Evolutionary conservation across 1,140 invertebrate species (phyloP).

Genomic region (Hirudo medicinalis): DNA sequence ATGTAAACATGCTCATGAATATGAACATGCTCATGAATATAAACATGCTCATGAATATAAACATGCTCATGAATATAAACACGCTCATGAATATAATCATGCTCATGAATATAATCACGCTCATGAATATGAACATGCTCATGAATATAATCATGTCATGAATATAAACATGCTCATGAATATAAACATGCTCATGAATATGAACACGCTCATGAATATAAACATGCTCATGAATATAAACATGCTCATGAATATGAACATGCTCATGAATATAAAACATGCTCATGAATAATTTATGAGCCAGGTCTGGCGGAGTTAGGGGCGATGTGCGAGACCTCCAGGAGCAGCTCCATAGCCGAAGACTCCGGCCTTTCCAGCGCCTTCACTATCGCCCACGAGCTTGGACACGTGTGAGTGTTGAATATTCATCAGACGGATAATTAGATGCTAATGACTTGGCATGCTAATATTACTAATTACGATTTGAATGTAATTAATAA

Average conservation of each 20-base stretch:
- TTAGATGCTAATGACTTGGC: slow-evolving; percentile 31
- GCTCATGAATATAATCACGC: background rate
- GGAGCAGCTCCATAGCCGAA: slow-evolving; percentile 77
- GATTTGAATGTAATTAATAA: slow-evolving; percentile 37
- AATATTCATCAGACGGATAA: slow-evolving; percentile 54
- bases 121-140: background rate
- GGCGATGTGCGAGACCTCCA: slow-evolving; percentile 71
- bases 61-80: background rate
- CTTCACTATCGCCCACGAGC: slow-evolving; percentile 79
- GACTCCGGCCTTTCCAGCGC: slow-evolving; percentile 79
- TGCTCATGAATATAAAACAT: background rate
- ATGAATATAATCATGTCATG: background rate
- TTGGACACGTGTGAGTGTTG: slow-evolving; percentile 72
- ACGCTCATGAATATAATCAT: background rate
- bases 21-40: background rate
- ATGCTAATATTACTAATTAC: too few species aligned
- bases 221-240: background rate
- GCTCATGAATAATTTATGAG: slow-evolving; percentile 23
- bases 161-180: background rate
- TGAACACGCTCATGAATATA: background rate
- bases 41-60: background rate
- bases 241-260: background rate
- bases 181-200: slow-evolving; percentile 3
- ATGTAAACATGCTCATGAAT: too few species aligned
- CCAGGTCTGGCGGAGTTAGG: slow-evolving; percentile 70